These are phyloP conservation scores for Myoxocephalus aenaeus DNA, from an alignment of 2,797 vertebrate genomes.

Conservation along the genomic window DNA sequence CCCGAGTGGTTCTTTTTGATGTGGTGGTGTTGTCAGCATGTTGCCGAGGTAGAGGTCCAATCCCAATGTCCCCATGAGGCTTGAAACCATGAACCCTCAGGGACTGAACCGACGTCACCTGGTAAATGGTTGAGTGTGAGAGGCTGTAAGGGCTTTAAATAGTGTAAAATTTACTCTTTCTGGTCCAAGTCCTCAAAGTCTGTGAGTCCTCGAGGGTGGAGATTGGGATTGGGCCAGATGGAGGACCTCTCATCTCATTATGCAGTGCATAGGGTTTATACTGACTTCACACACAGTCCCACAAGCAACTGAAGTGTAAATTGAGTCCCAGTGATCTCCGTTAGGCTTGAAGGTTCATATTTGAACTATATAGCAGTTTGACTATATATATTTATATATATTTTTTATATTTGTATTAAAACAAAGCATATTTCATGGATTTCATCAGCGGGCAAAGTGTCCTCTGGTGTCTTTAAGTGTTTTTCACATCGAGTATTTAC, in stretches of 20 bases:
- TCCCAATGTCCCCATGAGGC: not conserved
- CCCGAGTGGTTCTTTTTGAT: not conserved
- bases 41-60: not conserved
- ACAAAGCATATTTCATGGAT: not conserved
- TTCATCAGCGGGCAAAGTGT: not conserved
- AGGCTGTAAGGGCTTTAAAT: no score
- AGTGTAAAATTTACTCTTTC: no score
- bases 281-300: no score
- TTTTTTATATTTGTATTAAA: not conserved
- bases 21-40: not conserved
- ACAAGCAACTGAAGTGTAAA: no score
- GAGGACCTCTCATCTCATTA: no score
- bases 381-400: no score
- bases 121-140: no score
- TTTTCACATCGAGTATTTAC: not conserved
- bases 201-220: no score
- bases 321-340: not conserved
- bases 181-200: no score
- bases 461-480: not conserved
- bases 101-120: no score
- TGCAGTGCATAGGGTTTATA: not conserved
- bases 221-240: no score
- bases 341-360: not conserved
- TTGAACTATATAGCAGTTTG: not conserved
- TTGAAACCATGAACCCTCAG: no score